Percentiles rank a stretch among this genome's conserved stretches.
Conservation (phyloP, 2,797 vertebrate species). For the Acanthurus leucopareius region DNA sequence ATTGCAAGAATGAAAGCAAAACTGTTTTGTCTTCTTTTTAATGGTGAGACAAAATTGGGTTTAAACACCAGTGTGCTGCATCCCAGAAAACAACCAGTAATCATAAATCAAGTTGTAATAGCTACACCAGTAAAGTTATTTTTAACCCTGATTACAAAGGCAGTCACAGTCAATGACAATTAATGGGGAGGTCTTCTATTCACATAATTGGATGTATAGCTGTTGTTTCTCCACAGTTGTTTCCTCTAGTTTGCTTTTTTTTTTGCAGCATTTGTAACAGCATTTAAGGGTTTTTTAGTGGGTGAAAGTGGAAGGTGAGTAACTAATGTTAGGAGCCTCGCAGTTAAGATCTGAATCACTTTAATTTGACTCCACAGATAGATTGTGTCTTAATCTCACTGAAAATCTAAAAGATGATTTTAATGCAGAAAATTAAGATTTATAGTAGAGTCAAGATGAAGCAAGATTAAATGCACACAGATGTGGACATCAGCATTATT, state of each 20-base stretch:
- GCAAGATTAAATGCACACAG: background rate
- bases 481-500: slow-evolving; percentile 5
- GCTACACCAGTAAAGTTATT: slow-evolving; percentile 31
- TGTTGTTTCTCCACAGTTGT: background rate
- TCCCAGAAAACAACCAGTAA: slow-evolving; percentile 23
- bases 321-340: slow-evolving; percentile 8
- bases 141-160: slow-evolving; percentile 36
- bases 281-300: slow-evolving; percentile 17
- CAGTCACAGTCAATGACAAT: background rate
- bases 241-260: slow-evolving; percentile 22
- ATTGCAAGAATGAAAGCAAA: slow-evolving; percentile 38
- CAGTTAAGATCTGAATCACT: slow-evolving; percentile 27
- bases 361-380: slow-evolving; percentile 14
- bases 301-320: slow-evolving; percentile 6
- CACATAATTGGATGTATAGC: slow-evolving; percentile 8
- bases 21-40: slow-evolving; percentile 20
- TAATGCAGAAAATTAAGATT: background rate
- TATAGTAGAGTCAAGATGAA: slow-evolving; percentile 6
- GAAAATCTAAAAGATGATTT: slow-evolving; percentile 8
- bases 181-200: slow-evolving; percentile 23
- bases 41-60: slow-evolving; percentile 20
- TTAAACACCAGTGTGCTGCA: slow-evolving; percentile 42
- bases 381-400: slow-evolving; percentile 21
- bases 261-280: slow-evolving; percentile 14
- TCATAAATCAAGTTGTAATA: slow-evolving; percentile 28